Percentiles rank a stretch among this genome's conserved stretches.
Evolutionary conservation across 2,797 vertebrate species (phyloP).

Genomic region (Schizopygopsis malacanthus): DNA sequence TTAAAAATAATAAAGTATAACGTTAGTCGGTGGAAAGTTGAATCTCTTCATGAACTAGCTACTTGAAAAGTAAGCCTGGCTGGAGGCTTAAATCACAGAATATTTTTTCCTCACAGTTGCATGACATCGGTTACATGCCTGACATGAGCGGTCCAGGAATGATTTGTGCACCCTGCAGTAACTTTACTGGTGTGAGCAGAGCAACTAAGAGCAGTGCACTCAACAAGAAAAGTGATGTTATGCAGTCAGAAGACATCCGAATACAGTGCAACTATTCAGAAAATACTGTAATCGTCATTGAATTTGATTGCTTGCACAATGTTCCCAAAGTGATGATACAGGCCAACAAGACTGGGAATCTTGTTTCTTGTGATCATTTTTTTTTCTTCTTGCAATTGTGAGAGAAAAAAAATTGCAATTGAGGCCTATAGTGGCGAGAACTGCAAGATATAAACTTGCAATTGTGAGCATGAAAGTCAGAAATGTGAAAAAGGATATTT

Average conservation of each 20-base stretch:
- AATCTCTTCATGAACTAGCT: conserved; percentile 14
- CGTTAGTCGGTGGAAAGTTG: background rate
- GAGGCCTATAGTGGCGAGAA: no score
- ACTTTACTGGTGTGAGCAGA: background rate
- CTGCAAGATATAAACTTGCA: background rate
- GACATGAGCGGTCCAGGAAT: conserved; percentile 16
- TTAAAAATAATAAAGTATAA: conserved; percentile 20
- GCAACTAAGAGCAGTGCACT: conserved; percentile 8
- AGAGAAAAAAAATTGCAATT: no score
- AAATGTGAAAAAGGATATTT: no score
- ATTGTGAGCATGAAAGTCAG: background rate
- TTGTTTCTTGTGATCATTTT: background rate
- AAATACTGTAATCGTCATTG: background rate
- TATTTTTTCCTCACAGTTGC: conserved; percentile 1
- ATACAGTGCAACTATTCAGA: background rate
- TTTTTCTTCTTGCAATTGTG: no score
- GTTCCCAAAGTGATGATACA: background rate
- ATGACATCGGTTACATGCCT: conserved; percentile 45
- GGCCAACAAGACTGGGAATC: background rate
- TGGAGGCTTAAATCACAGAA: conserved; percentile 30
- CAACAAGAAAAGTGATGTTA: conserved; percentile 13
- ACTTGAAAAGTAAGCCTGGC: conserved; percentile 27
- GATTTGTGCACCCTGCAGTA: conserved; percentile 26
- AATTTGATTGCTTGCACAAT: background rate
- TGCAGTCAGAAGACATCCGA: conserved; percentile 2